These are phyloP conservation scores for Anguilla rostrata DNA, from an alignment of 2,113 vertebrate genomes.

Conservation along the genomic window DNA sequence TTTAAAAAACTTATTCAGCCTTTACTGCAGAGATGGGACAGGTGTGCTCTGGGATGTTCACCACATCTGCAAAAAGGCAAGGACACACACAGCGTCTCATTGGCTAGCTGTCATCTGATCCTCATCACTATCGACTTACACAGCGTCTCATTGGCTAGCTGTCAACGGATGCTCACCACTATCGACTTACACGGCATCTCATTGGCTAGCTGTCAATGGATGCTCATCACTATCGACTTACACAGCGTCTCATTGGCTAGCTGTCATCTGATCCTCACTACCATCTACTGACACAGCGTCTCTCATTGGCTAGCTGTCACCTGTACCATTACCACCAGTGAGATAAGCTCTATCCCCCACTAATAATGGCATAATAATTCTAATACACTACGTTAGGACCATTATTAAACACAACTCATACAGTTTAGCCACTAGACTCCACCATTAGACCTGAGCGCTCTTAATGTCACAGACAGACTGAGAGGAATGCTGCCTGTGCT, in stretches of 20 bases:
- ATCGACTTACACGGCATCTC: background rate
- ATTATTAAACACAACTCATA: too few relatives aligned
- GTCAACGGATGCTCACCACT: background rate
- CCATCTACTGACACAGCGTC: background rate
- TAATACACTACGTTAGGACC: too few relatives aligned
- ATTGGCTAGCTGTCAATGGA: too few relatives aligned
- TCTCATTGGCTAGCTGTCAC: too few relatives aligned
- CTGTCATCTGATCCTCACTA: background rate
- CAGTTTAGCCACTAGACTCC: too few relatives aligned
- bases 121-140: background rate
- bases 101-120: background rate
- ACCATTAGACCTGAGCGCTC: too few relatives aligned
- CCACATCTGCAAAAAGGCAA: constrained; percentile 60
- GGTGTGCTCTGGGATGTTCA: constrained; percentile 78
- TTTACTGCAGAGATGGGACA: constrained; percentile 67
- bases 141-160: background rate
- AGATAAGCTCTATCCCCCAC: too few relatives aligned
- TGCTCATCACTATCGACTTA: background rate
- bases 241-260: background rate
- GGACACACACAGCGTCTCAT: background rate
- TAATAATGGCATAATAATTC: too few relatives aligned
- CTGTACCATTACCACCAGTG: background rate
- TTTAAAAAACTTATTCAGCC: too few relatives aligned
- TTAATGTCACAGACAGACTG: too few relatives aligned
- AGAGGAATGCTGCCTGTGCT: too few relatives aligned